Evolutionary conservation across 2,888 invertebrate species (phyloP), one percentile per base, ranked within the genome.

Genomic region (Morpho helenor): DNA sequence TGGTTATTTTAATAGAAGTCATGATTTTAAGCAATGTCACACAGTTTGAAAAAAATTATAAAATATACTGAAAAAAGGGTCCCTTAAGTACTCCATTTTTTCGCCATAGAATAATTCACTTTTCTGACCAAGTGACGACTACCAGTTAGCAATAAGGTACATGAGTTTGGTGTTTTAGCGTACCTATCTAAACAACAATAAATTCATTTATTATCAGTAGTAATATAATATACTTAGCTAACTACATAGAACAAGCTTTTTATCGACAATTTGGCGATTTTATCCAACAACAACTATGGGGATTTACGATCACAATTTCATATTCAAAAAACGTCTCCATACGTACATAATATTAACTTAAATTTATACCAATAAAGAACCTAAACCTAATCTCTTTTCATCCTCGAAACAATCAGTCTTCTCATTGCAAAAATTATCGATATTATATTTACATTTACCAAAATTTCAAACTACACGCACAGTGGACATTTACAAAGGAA

Each of bases 371-470:
- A 77, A 78, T 80, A 79, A 77, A 75, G 76, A 81, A 82, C 76
- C 80, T 85, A 87, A 80, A 80, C 69, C 80, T 86, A 72, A 80
- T 79, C 86, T 81, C 80, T 77, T 73, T 74, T 80, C 87, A 83
- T 77, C 82, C 84, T 78, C 80, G 85, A 86, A 84, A 72, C 87
- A 81, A 84, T 89, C 89, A 89, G 89, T 89, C 89, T 89, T 89
- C 86, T 89, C 87, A 82, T 87, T 87, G 85, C 87, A 79, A 85
- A 87, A 87, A 87, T 88, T 86, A 85, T 83, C 77, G 41, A 82
- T 86, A 84, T 83, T 79, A 58, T 82, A 82, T 84, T 81, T 83
- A 78, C 78, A 77, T 62, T 71, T 72, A 64, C 52, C 64, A 59
- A 46, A 61, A 52, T 57, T 60, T 58, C 67, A 70, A 64, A 52